Evolutionary conservation across 1,140 invertebrate species (phyloP).

Genomic region (Drosophila erecta): DNA sequence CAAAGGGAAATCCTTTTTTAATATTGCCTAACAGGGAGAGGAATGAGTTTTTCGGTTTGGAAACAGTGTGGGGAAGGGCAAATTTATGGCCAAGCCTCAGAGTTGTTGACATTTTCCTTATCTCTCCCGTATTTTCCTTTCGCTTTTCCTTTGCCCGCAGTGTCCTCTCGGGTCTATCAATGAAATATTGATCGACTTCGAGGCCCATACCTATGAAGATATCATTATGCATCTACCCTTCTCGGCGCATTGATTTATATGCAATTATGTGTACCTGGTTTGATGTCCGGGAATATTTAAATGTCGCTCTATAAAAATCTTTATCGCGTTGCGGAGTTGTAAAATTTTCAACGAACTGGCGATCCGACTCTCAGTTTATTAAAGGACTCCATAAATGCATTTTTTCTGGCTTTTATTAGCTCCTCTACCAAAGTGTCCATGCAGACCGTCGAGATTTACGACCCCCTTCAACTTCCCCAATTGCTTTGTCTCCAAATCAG

Average conservation of each 20-base stretch:
- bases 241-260: constrained; percentile 64
- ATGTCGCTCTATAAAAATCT: constrained; percentile 67
- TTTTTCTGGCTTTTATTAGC: constrained; percentile 38
- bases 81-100: constrained; percentile 67
- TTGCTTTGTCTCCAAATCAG: constrained; percentile 36
- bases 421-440: not conserved
- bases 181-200: constrained; percentile 73
- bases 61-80: constrained; percentile 15
- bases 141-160: constrained; percentile 34
- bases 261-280: constrained; percentile 47
- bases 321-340: constrained; percentile 50
- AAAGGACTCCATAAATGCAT: constrained; percentile 72
- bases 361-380: constrained; percentile 51
- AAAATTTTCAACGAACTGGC: constrained; percentile 30
- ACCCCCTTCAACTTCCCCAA: constrained; percentile 2
- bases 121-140: constrained; percentile 49
- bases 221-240: constrained; percentile 68
- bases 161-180: constrained; percentile 64
- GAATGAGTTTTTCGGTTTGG: constrained; percentile 10
- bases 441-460: constrained; percentile 39
- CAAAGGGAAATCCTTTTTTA: constrained; percentile 80
- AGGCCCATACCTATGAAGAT: constrained; percentile 58
- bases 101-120: constrained; percentile 77
- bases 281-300: constrained; percentile 56
- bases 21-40: constrained; percentile 57